Evolutionary conservation across 2,888 invertebrate species (phyloP), one percentile per base, ranked within the genome.

Genomic region (Leptinotarsa rubiginosa): DNA sequence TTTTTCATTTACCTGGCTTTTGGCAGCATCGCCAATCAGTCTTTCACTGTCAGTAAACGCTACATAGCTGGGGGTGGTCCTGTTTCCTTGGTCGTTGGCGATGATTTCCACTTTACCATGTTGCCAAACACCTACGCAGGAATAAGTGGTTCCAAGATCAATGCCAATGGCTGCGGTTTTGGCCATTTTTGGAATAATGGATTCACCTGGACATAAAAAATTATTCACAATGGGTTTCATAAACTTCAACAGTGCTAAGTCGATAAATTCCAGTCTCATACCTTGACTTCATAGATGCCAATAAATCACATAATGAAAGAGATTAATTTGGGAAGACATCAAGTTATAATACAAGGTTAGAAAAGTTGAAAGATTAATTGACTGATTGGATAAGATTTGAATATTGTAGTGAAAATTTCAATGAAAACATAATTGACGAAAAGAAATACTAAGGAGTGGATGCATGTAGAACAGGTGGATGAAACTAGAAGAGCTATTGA

Each of bases 111-210:
- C 94, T 87, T 95, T 95, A 68, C 95, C 93, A 84, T 95, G 91
- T 83, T 94, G 93, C 89, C 93, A 95, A 41, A 95, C 94, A 56
- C 93, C 95, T 72, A 95, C 95, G 85, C 95, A 95, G 71, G 95
- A 95, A 88, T 93, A 96, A n/a, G 95, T 96, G 70, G 96, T 96
- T 70, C 96, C 96, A 83, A 96, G 90, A 88, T 96, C 96, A 66
- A 84, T 84, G 41, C 84, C 84, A 69, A 84, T 81, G 5, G 83
- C 83, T 49, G 82, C 78, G 66, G 77, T 75, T 77, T 82, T 82
- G 16, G 80, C 76, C 85, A 85, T 85, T 70, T 78, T 81, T 62
- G 59, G 54, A 4, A 62, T 31, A 5, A 25, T n/a, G 25, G 62
- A 50, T 50, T 50, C 15, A 50, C n/a, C 50, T 16, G 15, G n/a